Conservation (phyloP, 2,888 invertebrate genomes). For the Drosophila lutescens region DNA sequence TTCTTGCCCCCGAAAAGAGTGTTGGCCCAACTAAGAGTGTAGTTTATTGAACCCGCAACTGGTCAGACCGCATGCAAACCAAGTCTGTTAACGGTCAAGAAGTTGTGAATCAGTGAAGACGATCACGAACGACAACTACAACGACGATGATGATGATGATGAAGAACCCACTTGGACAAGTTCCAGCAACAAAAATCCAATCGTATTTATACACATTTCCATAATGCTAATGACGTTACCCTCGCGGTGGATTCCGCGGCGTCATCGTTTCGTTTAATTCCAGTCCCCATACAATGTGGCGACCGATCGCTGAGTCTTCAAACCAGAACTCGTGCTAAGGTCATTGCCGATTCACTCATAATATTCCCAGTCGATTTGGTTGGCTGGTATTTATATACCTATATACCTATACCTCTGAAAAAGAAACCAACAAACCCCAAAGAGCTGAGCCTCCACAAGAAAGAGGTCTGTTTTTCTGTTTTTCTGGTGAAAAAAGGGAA, state of each 20-base stretch:
- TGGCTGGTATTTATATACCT: background rate
- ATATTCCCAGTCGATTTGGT: background rate
- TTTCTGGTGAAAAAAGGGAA: constrained; percentile 11
- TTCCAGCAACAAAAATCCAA: constrained; percentile 45
- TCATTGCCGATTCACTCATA: constrained; percentile 39
- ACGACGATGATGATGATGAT: constrained; percentile 10
- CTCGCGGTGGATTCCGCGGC: constrained; percentile 25
- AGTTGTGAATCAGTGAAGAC: constrained; percentile 58
- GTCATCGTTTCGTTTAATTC: constrained; percentile 45
- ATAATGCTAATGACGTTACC: constrained; percentile 65
- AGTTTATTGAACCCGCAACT: constrained; percentile 66
- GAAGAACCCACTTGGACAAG: constrained; percentile 49
- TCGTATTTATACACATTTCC: constrained; percentile 57
- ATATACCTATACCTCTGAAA: background rate
- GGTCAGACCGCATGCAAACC: constrained; percentile 51
- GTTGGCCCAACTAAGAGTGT: constrained; percentile 4
- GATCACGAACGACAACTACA: background rate
- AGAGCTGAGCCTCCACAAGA: background rate
- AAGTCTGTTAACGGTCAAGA: constrained; percentile 42
- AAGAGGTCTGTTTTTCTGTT: constrained; percentile 1
- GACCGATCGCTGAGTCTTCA: background rate
- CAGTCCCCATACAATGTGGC: background rate
- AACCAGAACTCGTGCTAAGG: constrained; percentile 30
- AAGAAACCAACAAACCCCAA: background rate
- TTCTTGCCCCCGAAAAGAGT: background rate